Evolutionary conservation across 2,797 vertebrate genomes (phyloP).

Genomic region (Sebastes nivosus): DNA sequence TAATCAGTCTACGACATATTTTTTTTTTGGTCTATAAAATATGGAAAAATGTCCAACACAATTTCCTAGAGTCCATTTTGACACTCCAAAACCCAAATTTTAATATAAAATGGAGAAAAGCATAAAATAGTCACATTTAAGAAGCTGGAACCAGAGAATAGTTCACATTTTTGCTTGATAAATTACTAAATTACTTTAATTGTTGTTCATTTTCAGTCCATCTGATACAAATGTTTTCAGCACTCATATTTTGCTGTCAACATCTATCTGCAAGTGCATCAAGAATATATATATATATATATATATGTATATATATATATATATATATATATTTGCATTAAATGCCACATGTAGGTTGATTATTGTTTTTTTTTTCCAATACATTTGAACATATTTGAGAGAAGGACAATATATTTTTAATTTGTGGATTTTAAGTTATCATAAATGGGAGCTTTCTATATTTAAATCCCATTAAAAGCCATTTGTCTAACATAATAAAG

Average conservation of each 20-base stretch:
- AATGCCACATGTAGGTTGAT: neutral
- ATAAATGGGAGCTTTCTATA: neutral
- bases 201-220: neutral
- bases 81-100: neutral
- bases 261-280: neutral
- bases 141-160: neutral
- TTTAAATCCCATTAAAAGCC: neutral
- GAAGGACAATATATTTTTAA: neutral
- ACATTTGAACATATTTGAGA: neutral
- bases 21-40: neutral
- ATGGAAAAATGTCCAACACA: too few species aligned
- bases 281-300: too few species aligned
- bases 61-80: too few species aligned
- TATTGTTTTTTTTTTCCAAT: neutral
- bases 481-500: neutral
- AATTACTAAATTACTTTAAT: neutral
- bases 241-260: neutral
- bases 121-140: neutral
- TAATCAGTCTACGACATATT: accelerated
- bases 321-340: too few species aligned
- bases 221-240: neutral
- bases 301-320: too few species aligned
- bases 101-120: neutral
- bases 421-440: neutral
- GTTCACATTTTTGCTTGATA: neutral